Base-by-base conservation (phyloP, 2,888 invertebrate species). In the Mechanitis messenoides region DNA sequence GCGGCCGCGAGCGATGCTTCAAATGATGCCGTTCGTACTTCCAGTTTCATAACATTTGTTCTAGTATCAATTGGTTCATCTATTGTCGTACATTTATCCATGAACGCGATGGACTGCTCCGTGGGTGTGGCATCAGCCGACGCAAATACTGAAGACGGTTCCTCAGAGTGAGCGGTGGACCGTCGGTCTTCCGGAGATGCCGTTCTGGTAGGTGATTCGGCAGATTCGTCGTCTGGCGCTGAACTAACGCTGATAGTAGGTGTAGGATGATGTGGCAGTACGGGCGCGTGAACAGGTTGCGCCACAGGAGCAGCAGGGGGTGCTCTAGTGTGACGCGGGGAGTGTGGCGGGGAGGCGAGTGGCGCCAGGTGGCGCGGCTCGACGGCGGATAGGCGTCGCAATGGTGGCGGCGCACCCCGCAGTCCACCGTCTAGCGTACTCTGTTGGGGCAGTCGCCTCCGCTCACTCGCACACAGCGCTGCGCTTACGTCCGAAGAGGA, bases 401-500 rank as follows among this genome's bases (percentile, higher is more conserved):
- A 76, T 38, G 82, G 91, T 63, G 83, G 91, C 71, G 80, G 90
- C 54, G 90, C 87, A 58, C 92, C 91, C 1, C 90, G 81, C 65
- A 92, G 83, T 1, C 92, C 92, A 54, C 92, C 92, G 74, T 94
- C 94, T 55, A 94, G 84, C 53, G 93, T 94, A 80, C 92, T 92
- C 81, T 93, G 94, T 72, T 94, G 92, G 58, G 92, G 92, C 66
- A 94, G 85, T 47, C 93, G 92, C 64, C 87, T 67, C 88, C 86
- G 55, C 91, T 91, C 77, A 91, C 92, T 65, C 55, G 91, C 87
- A 2, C 67, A 93, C 91, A 70, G 84, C 56, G 92, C 90, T 2
- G 85, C 77, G 77, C 94, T 94, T 66, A 94, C 92, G 78, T 95
- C 95, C 31, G 95, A 94, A 11, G 94, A 94, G n/a, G 94, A 94